phyloP scores from a whole-genome alignment of 1,140 invertebrate genomes.

The Medauroidea extradentata region DNA sequence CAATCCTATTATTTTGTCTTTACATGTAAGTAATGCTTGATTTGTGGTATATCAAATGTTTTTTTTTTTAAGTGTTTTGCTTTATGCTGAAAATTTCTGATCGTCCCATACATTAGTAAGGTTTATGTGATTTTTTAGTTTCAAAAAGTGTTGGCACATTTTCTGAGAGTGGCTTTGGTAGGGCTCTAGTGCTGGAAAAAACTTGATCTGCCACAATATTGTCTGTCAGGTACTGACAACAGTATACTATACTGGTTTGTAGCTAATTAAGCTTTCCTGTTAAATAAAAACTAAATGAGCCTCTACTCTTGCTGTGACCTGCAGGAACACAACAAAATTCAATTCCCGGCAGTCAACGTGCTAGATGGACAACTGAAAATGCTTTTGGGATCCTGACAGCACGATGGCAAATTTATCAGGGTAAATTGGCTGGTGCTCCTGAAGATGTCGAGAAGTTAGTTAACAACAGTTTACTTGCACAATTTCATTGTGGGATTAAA shows the following conservation, averaged over 20 bases:
- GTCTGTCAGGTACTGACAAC: constrained; percentile 20
- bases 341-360: constrained; percentile 46
- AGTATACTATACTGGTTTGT: constrained; percentile 28
- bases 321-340: constrained; percentile 37
- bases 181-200: background rate
- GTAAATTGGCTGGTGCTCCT: background rate
- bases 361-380: constrained; percentile 41
- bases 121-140: background rate
- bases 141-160: background rate
- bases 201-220: constrained; percentile 11
- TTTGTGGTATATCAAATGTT: too few species aligned
- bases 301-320: constrained; percentile 37
- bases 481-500: background rate
- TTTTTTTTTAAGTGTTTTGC: too few species aligned
- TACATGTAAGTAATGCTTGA: too few species aligned
- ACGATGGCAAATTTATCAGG: constrained; percentile 14
- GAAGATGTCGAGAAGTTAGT: background rate
- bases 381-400: constrained; percentile 43
- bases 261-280: constrained; percentile 46
- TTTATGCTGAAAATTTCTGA: too few species aligned
- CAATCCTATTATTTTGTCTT: too few species aligned
- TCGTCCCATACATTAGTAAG: too few species aligned
- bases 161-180: background rate
- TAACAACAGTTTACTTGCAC: constrained; percentile 1
- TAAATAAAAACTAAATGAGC: constrained; percentile 41